Evolutionary conservation across 2,113 vertebrate species (phyloP), one percentile per base, ranked within the genome.

Genomic region (Chloebia gouldiae): DNA sequence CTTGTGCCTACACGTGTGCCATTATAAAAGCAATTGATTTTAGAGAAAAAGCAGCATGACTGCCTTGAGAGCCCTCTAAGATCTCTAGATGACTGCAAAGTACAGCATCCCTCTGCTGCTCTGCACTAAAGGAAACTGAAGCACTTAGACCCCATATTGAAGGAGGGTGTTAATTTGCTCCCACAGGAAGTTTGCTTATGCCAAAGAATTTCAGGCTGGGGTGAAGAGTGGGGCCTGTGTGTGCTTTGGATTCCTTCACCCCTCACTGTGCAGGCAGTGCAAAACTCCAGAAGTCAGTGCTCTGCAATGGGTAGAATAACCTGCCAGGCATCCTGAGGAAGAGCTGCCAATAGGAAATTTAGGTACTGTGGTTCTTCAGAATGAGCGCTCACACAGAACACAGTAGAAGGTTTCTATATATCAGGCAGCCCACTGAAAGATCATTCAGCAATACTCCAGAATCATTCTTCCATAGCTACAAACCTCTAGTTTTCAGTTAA

Each of bases 21-120:
- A 45, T 77, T 94, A 54, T 88, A 39, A 80, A 92, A 77, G 59
- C 68, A 88, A 83, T 66, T 56, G 77, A 75, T 87, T 89, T 91
- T 79, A 91, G 66, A 81, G 57, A 90, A 94, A 94, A 92, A 94
- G 47, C 51, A 51, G 19, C 37, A 28, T 63, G 47, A 63, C 47
- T 78, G 28, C 80, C 35, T 13, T 2, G 3, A 76, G 23, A 85
- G 28, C 20, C 28, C 37, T 80, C 61, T 72, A 53, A 49, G 66
- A 69, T 85, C 31, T 40, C 56, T 57, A 42, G 54, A 57, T 3
- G 11, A 25, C 39, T 90, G 53, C 31, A 35, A 79, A 82, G 4
- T 20, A 19, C 39, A 92, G 42, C n/a, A 66, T 35, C 39, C 35
- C 30, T 73, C 45, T 90, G 37, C 66, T 87, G 79, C 61, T 57